Base-by-base conservation (phyloP, 2,113 vertebrate genomes). In the Dromiciops gliroides region DNA sequence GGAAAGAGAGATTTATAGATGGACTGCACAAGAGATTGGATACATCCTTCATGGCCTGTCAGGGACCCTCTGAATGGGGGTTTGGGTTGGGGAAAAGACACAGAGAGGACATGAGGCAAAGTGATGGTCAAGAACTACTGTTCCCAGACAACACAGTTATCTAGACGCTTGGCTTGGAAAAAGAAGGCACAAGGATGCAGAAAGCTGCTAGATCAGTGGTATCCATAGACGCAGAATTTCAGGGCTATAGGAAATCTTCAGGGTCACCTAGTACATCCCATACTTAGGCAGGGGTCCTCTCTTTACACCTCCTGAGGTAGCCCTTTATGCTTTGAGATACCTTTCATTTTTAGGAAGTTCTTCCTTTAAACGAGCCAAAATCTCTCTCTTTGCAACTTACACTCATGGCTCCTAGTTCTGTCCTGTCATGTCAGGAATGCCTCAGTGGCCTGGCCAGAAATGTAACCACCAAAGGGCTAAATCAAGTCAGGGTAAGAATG, bases 1-100 rank as follows among this genome's bases (percentile, higher is more conserved):
- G 19, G 31, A 75, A 75, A 22, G 67, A 83, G 16, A n/a, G 6
- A 52, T 51, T n/a, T n/a, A 52, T 23, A 52, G 5, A 25, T 51
- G 28, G 49, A n/a, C 31, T 94, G 24, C 16, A 6, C 0, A 0
- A 0, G 37, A 47, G 0, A 6, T 26, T 0, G 0, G 0, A 0
- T 0, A 22, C 48, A 0, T 31, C 47, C 0, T 19, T 10, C 8
- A 0, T 0, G 83, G 83, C 22, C 49, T 28, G 1, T 37, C 53
- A 31, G 48, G 93, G 6, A 22, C n/a, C 67, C 44, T 44, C 22
- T 83, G n/a, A 83, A 83, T 83, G 56, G 28, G 8, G 11, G 56
- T 24, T 7, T 16, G 12, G 31, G 60, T n/a, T n/a, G 31, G 3
- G 56, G 11, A 4, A 28, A 2, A 31, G 9, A 67, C 60, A 37